These are phyloP conservation scores for Leuciscus waleckii DNA, from an alignment of 2,797 vertebrate genomes.

Conservation along the genomic window DNA sequence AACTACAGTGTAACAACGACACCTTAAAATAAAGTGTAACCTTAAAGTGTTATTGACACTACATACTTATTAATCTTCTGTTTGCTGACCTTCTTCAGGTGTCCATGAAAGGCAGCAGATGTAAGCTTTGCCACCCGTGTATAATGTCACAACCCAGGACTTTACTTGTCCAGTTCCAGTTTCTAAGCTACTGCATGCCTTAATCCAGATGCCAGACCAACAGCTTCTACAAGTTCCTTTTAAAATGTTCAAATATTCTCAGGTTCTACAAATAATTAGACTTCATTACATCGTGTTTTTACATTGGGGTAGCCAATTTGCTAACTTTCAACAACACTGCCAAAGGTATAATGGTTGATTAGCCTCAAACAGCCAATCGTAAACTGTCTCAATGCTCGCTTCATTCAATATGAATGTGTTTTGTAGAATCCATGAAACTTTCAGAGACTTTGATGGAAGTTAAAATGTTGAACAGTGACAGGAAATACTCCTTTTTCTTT, in stretches of 20 bases:
- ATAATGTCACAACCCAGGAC: slow-evolving; percentile 11
- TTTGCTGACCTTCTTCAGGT: slow-evolving; percentile 23
- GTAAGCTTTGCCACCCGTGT: slow-evolving; percentile 23
- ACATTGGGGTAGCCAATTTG: neutral
- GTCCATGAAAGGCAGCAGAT: neutral
- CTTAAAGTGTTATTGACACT: no score
- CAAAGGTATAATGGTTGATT: neutral
- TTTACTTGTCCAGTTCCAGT: neutral
- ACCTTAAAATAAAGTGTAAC: no score
- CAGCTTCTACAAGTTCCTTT: neutral
- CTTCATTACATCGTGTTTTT: neutral
- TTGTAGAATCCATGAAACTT: neutral
- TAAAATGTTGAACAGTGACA: neutral
- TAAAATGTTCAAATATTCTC: neutral
- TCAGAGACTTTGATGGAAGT: neutral
- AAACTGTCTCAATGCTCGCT: neutral
- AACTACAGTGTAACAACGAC: no score
- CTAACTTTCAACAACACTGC: neutral
- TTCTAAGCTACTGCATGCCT: neutral
- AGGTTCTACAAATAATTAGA: neutral
- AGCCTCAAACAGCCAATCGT: neutral
- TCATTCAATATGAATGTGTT: neutral
- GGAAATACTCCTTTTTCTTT: neutral
- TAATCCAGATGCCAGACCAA: neutral
- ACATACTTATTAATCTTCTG: slow-evolving; percentile 15